Evolutionary conservation across 2,888 invertebrate species (phyloP).

Genomic region (Spialia ferax): DNA sequence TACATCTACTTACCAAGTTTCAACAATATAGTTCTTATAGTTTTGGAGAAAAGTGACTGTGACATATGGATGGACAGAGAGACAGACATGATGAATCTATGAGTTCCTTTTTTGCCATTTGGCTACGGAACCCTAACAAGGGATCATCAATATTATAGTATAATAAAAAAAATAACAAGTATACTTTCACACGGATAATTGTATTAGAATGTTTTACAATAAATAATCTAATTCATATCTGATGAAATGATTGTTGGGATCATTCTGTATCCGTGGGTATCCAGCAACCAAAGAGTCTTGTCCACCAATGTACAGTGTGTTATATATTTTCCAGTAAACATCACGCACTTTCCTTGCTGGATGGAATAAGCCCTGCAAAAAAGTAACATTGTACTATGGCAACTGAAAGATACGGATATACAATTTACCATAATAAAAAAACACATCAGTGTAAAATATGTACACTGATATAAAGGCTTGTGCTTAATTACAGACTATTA

Average conservation of each 20-base stretch:
- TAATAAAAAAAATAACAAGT: constrained; percentile 44
- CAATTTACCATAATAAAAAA: not conserved
- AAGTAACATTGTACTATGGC: not conserved
- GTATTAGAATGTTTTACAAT: constrained; percentile 85
- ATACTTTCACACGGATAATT: constrained; percentile 42
- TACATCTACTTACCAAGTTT: too few relatives aligned
- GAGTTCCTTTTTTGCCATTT: too few relatives aligned
- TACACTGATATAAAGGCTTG: too few relatives aligned
- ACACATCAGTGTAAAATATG: too few relatives aligned
- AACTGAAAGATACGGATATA: not conserved
- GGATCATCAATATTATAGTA: too few relatives aligned
- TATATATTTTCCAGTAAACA: constrained; percentile 99
- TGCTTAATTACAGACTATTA: too few relatives aligned
- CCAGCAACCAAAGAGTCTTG: constrained; percentile 99
- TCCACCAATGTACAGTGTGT: constrained; percentile 99
- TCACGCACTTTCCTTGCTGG: constrained; percentile 99
- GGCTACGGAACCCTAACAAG: too few relatives aligned
- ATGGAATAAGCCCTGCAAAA: constrained; percentile 97
- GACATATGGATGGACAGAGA: too few relatives aligned
- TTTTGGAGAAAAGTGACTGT: too few relatives aligned
- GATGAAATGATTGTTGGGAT: constrained; percentile 97
- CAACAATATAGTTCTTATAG: too few relatives aligned
- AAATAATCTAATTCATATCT: constrained; percentile 98
- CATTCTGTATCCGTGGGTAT: constrained; percentile 98
- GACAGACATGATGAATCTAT: too few relatives aligned